Evolutionary conservation across 92 coral and sea anemone genomes (phyloP), one percentile per base, ranked within the genome.

Genomic region (Porites lobata): DNA sequence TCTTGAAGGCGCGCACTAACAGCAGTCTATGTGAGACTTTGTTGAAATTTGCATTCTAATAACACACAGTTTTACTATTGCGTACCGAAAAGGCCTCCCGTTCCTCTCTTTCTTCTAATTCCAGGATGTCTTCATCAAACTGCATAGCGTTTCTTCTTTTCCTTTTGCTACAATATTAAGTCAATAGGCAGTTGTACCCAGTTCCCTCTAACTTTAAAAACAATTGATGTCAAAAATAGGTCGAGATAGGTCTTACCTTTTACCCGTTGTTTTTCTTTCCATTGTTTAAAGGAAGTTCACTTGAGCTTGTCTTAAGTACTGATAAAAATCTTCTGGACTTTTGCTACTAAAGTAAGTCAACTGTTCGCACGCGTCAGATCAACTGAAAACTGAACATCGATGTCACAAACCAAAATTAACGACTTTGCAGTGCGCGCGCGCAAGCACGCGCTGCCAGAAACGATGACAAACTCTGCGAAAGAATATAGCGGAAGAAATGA

Each of bases 381-480:
- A 75, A 52, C 47, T 8, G 52, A 69, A 17, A 14, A 38, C 8
- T n/a, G 1, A 69, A 56, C 6, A 38, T 38, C 57, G 77, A 81
- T 81, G 86, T 81, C 77, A 81, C 63, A 69, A 61, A 81, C 18
- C 24, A 19, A n/a, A 32, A 32, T 13, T 22, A 75, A 75, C 80
- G 80, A 54, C 22, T 57, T n/a, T 17, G 3, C 6, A 54, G 24
- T 29, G 77, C 77, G 56, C 57, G 77, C 21, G 51, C 32, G 2
- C 26, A 11, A 15, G 68, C 86, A 59, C 86, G 77, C 29, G 86
- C 69, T 18, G 9, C 9, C n/a, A 4, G 9, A 72, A 47, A 72
- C 10, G 18, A 50, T 21, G 2, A 8, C 18, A 4, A 38, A 4
- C 47, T 4, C 6, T 38, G 5, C 47, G 5, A 38, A 38, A 38